Conservation (phyloP, 2,113 vertebrate species). For the Numida meleagris region DNA sequence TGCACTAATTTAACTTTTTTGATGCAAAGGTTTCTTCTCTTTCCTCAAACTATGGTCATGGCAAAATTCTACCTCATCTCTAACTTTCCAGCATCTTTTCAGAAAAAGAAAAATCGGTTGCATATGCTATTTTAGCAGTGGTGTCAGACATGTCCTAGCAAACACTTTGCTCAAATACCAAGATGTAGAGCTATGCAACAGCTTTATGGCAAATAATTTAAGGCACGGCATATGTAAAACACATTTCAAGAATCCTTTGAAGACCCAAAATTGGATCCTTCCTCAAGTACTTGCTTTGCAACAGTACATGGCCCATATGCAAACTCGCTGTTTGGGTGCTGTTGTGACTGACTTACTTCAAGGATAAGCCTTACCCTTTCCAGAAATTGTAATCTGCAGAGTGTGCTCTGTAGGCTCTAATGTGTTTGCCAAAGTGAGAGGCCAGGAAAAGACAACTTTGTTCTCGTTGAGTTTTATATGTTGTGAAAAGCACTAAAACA, state of each 20-base stretch:
- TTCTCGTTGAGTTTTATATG: neutral
- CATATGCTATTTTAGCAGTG: neutral
- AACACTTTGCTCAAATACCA: neutral
- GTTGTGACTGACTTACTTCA: neutral
- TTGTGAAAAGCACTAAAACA: neutral
- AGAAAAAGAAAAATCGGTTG: neutral
- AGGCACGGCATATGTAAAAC: neutral
- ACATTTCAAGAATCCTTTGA: neutral
- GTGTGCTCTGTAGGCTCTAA: neutral
- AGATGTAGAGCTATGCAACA: neutral
- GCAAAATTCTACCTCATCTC: neutral
- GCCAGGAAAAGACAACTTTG: neutral
- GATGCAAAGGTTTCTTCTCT: neutral
- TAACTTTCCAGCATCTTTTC: neutral
- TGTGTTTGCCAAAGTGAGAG: neutral
- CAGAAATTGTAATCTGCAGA: neutral
- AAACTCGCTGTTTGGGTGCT: neutral
- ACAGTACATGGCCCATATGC: neutral
- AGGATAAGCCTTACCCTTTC: neutral
- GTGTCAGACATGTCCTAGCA: neutral
- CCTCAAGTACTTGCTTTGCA: neutral
- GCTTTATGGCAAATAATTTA: neutral
- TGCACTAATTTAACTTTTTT: neutral
- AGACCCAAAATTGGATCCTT: neutral
- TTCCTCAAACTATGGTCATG: neutral